Evolutionary conservation across 2,797 vertebrate species (phyloP).

Genomic region (Chloroceryle amazona): DNA sequence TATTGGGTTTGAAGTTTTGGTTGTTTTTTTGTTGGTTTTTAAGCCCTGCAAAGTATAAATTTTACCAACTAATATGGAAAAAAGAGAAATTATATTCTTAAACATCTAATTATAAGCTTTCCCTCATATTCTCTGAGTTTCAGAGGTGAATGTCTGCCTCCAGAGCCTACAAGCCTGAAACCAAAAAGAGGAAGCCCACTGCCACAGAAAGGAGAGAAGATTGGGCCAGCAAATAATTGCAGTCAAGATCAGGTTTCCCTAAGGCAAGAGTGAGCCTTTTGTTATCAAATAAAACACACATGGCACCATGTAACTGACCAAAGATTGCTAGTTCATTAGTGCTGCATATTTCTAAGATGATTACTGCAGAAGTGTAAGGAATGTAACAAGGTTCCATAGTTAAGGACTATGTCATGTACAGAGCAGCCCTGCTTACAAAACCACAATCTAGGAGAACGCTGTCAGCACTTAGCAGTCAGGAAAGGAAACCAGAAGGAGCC

Average conservation of each 20-base stretch:
- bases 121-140: neutral
- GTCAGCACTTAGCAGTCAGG: neutral
- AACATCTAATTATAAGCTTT: neutral
- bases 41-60: neutral
- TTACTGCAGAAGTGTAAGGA: neutral
- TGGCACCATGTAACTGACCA: neutral
- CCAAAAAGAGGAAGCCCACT: neutral
- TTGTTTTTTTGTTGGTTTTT: neutral
- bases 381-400: neutral
- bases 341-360: neutral
- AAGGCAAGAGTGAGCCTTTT: neutral
- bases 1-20: neutral
- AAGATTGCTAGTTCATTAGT: neutral
- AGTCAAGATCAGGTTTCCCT: neutral
- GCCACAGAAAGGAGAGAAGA: neutral
- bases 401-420: neutral
- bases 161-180: neutral
- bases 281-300: neutral
- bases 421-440: neutral
- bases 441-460: neutral
- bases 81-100: neutral
- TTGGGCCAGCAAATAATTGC: neutral
- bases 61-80: neutral
- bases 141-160: neutral
- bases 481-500: neutral